phyloP scores from a whole-genome alignment of 2,113 vertebrate species.

The Sander vitreus region DNA sequence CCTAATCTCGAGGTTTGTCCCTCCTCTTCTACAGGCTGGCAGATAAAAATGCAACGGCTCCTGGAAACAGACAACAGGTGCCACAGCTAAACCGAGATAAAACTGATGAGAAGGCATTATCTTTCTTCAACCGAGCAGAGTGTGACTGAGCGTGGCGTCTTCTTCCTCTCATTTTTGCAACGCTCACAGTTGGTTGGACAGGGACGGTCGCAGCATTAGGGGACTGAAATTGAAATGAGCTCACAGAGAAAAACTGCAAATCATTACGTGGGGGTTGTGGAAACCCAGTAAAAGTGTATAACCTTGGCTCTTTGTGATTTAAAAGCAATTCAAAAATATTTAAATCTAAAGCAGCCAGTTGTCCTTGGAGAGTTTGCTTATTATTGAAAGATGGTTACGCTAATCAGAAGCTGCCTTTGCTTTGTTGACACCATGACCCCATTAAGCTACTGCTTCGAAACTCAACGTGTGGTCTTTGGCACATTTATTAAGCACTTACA shows the following conservation, averaged over 20 bases:
- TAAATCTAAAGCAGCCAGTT: background rate
- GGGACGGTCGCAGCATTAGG: background rate
- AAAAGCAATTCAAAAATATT: background rate
- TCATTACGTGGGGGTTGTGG: background rate
- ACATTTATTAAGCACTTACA: background rate
- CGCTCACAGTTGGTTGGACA: background rate
- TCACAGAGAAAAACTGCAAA: background rate
- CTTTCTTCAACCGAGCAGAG: slow-evolving; percentile 14
- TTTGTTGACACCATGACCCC: background rate
- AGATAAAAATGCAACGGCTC: slow-evolving; percentile 49
- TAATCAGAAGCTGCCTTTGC: slow-evolving; percentile 7
- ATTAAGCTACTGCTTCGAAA: background rate
- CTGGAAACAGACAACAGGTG: slow-evolving; percentile 60
- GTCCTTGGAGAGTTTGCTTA: background rate
- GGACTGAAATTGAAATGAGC: background rate
- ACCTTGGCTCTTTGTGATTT: background rate
- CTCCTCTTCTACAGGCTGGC: slow-evolving; percentile 17
- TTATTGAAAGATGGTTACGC: background rate
- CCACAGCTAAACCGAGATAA: slow-evolving; percentile 55
- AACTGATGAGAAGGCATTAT: slow-evolving; percentile 60
- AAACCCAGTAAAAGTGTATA: background rate
- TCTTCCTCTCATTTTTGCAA: background rate
- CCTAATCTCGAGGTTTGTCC: slow-evolving; percentile 38
- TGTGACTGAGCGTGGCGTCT: background rate
- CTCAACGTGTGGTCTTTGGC: background rate